phyloP scores from a whole-genome alignment of 2,797 vertebrate genomes.

The Sebastes reedi region DNA sequence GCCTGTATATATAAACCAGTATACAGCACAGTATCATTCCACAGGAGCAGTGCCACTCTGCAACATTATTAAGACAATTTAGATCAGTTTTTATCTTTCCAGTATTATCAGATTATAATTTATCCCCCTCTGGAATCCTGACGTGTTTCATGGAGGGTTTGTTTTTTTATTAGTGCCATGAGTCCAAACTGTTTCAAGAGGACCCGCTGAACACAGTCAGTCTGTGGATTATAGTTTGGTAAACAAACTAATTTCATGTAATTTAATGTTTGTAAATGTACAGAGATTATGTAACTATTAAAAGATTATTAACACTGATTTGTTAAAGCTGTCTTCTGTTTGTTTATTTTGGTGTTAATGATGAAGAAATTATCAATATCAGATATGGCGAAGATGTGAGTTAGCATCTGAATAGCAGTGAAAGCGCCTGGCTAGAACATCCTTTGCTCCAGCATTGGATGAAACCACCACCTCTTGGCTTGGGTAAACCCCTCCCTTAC shows the following conservation, averaged over 20 bases:
- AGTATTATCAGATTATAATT: neutral
- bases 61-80: neutral
- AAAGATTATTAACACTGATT: conserved; percentile 74
- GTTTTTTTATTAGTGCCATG: conserved; percentile 60
- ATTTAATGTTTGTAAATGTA: conserved; percentile 83
- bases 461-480: too few species aligned
- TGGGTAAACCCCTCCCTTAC: too few species aligned
- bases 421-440: neutral
- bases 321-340: neutral
- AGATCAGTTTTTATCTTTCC: conserved; percentile 23
- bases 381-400: neutral
- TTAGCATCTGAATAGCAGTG: neutral
- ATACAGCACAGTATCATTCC: conserved; percentile 52
- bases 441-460: too few species aligned
- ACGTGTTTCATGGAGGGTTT: neutral
- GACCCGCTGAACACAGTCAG: conserved; percentile 13
- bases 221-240: conserved; percentile 52
- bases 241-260: conserved; percentile 67
- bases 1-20: neutral
- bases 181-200: conserved; percentile 35
- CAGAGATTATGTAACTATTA: conserved; percentile 82
- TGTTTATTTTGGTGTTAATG: neutral
- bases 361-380: neutral
- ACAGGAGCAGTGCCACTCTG: neutral
- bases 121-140: neutral